Base-by-base conservation (phyloP, 2,113 vertebrate species). In the Paratilapia polleni region DNA sequence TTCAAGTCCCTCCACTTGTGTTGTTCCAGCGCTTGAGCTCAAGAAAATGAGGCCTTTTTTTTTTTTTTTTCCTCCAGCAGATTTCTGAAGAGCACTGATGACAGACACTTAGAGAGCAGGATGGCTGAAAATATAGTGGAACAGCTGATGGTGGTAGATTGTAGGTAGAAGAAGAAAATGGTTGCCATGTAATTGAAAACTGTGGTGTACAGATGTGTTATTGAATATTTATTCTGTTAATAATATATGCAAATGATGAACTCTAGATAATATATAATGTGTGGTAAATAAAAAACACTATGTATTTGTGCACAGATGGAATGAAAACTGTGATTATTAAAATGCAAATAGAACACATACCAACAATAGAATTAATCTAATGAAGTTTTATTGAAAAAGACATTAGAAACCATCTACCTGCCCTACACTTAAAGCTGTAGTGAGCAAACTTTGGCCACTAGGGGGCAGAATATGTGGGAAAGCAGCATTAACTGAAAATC, bases 1-100 rank as follows among this genome's bases (percentile, higher is more conserved):
- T 82, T 86, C 34, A 60, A 78, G 64, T 74, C 70, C 26, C 54
- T 81, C 79, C 52, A 36, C 79, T 88, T 38, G 59, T 87, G 82
- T 66, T 68, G 87, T 74, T 88, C 83, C 83, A 54, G 60, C 14
- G 78, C 52, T 75, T 66, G 78, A 85, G 68, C 76, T 36, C 4
- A 8, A 78, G 58, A 59, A 62, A 80, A n/a, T 24, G 54, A 20
- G 49, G 52, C 24, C 81, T 88, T 34, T 66, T 84, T 75, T 70
- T 36, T 47, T 47, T 43, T 68, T 24, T 1, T 70, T 13, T 20
- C 24, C 38, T 77, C 14, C 52, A 64, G 47, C 59, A 54, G 64
- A 36, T 31, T 70, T 75, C 19, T 77, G 28, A 31, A 54, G 73
- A n/a, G 56, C 61, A 56, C 52, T 6, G 34, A 63, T 14, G 86